Evolutionary conservation across 2,113 vertebrate species (phyloP).

Genomic region (Tupaia tana): DNA sequence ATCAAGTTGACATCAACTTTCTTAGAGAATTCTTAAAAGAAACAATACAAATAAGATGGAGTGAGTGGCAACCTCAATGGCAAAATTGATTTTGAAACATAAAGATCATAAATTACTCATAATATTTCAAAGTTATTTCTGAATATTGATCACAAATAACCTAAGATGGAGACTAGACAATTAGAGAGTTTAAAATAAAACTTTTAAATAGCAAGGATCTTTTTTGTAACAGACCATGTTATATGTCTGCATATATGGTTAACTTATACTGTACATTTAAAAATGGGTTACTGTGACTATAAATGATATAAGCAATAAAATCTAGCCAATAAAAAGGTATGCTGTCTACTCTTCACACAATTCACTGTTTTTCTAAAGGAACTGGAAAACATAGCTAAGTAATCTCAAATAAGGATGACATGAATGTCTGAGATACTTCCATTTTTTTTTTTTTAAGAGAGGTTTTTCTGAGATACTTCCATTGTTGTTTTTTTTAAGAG

Average conservation of each 20-base stretch:
- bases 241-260: neutral
- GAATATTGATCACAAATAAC: too few relatives aligned
- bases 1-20: constrained; percentile 6
- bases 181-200: neutral
- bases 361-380: neutral
- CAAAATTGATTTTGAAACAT: neutral
- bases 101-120: neutral
- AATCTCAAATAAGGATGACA: constrained; percentile 5
- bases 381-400: neutral
- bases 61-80: neutral
- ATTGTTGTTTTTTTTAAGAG: too few relatives aligned
- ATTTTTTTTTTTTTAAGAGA: too few relatives aligned
- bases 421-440: neutral
- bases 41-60: neutral
- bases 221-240: neutral
- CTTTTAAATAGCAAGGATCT: neutral
- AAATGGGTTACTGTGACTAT: neutral
- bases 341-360: neutral
- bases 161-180: too few relatives aligned
- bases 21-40: neutral
- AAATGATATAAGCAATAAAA: neutral
- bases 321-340: neutral
- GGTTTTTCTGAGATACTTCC: too few relatives aligned
- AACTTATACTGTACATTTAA: neutral
- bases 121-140: too few relatives aligned